Percentiles rank a stretch among this genome's conserved stretches.
Evolutionary conservation across 1,140 invertebrate species (phyloP).

Genomic region (Berghia stephanieae): DNA sequence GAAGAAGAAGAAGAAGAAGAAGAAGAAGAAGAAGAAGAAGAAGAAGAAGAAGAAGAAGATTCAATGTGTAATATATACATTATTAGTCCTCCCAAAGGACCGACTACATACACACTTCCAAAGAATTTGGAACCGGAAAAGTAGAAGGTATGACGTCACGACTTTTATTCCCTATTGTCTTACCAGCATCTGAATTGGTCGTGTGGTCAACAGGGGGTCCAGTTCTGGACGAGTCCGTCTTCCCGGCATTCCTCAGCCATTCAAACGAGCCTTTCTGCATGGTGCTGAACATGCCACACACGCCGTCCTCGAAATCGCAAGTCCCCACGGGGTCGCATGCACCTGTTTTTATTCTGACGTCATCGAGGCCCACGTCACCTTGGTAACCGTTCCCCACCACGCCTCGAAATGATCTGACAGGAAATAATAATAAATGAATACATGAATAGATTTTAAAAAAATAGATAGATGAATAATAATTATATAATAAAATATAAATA

Average conservation of each 20-base stretch:
- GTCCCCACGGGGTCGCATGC: constrained; percentile 46
- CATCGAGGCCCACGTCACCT: constrained; percentile 65
- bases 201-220: constrained; percentile 62
- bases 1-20: background rate
- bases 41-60: background rate
- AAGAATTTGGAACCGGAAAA: background rate
- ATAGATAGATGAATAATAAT: no score
- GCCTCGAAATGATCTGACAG: constrained; percentile 59
- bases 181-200: constrained; percentile 51
- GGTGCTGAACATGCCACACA: constrained; percentile 57
- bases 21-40: background rate
- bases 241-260: constrained; percentile 58
- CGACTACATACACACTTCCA: no score
- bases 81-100: no score
- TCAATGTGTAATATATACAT: no score
- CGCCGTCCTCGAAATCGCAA: constrained; percentile 62
- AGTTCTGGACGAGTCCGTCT: constrained; percentile 46
- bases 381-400: constrained; percentile 47
- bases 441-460: background rate
- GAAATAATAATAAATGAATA: background rate
- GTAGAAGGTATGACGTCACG: background rate
- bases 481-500: no score
- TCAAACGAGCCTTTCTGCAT: constrained; percentile 50
- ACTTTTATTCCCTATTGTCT: no score
- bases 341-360: constrained; percentile 47